Base-by-base conservation (phyloP, 2,113 vertebrate species). In the Hypocryptadius cinnamomeus region DNA sequence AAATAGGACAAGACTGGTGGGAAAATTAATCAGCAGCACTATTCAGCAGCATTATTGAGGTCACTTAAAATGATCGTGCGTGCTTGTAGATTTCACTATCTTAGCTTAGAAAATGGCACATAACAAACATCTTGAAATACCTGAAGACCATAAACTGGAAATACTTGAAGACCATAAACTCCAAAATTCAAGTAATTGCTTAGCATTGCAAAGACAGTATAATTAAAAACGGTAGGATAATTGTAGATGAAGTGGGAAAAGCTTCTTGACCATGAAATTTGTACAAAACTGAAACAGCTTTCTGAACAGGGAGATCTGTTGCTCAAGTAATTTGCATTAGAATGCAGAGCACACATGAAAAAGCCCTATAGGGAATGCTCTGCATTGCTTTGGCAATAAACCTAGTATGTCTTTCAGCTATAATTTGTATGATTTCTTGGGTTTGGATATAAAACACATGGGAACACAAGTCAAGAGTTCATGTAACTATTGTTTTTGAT, bases 401-500 rank as follows among this genome's bases (percentile, higher is more conserved):
- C 70, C 66, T 85, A 40, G 9, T 50, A 73, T 66, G 63, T 73
- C 68, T 94, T 89, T 85, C 2, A 6, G 22, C 33, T 89, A 60
- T 88, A 79, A 91, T 91, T 92, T 91, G 80, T 89, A 73, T 79
- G 54, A 89, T 89, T 94, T 87, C 87, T 84, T 79, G 63, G 39
- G 23, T 93, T 89, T 94, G 57, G 76, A 47, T 17, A 9, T 17
- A 91, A 91, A 33, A 13, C 85, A 76, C 56, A 37, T 8, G 50
- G 90, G 93, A 95, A 70, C 23, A 56, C 64, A 74, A 93, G 85
- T 74, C 73, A 76, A 37, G 19, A 63, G 63, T 89, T 91, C 54
- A 35, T 68, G 63, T 63, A 73, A 85, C 48, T 69, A 50, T 79
- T 81, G 45, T 71, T 89, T 93, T 51, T 20, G 18, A 45, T 69